Evolutionary conservation across 2,888 invertebrate species (phyloP).

Genomic region (Cerastis leucographa): DNA sequence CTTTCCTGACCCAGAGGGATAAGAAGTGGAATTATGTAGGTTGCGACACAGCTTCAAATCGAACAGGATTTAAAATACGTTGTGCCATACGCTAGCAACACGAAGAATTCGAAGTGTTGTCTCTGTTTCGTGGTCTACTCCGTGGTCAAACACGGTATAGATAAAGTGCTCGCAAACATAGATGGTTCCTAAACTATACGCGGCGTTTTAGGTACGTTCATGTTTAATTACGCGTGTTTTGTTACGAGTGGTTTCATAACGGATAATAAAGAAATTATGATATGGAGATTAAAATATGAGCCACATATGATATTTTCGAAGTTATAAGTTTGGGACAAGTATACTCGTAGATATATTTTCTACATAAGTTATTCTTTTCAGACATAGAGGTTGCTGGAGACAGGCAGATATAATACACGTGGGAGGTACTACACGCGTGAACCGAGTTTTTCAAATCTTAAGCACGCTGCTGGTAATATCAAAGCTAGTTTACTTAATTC

Average conservation of each 20-base stretch:
- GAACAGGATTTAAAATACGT: background rate
- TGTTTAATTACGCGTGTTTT: slow-evolving; percentile 43
- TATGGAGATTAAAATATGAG: slow-evolving; percentile 22
- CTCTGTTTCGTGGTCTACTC: slow-evolving; percentile 20
- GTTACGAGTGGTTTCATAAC: slow-evolving; percentile 29
- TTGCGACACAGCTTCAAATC: background rate
- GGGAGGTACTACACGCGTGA: background rate
- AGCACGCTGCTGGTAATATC: background rate
- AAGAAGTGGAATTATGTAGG: background rate
- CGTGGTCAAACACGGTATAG: background rate
- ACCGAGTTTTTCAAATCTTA: background rate
- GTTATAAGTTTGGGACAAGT: background rate
- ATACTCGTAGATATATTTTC: background rate
- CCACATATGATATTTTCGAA: background rate
- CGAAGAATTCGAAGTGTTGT: background rate
- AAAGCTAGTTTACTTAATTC: background rate
- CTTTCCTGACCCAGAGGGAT: background rate
- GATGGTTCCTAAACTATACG: slow-evolving; percentile 28
- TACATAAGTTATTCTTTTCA: background rate
- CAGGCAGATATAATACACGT: background rate
- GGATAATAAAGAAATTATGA: slow-evolving; percentile 41
- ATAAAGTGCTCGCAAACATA: slow-evolving; percentile 21
- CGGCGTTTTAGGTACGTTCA: slow-evolving; percentile 23
- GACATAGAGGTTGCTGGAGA: background rate
- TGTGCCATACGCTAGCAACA: background rate